Evolutionary conservation across 2,113 vertebrate genomes (phyloP).

Genomic region (Hepsetus odoe): DNA sequence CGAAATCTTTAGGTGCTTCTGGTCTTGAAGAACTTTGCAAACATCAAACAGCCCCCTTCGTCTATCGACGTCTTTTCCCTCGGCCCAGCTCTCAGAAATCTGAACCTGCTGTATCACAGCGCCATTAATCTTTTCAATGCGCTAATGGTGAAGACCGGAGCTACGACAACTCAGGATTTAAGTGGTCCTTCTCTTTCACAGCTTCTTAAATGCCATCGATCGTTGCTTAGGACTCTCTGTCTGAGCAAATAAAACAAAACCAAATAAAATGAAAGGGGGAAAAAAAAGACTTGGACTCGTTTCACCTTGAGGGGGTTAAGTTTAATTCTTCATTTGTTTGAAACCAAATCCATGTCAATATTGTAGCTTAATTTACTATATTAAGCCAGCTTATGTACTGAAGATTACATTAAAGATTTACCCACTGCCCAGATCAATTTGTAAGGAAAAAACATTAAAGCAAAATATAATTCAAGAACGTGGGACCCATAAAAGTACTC

Average conservation of each 20-base stretch:
- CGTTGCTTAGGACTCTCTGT: slow-evolving; percentile 14
- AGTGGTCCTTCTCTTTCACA: slow-evolving; percentile 49
- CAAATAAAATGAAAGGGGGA: background rate
- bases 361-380: background rate
- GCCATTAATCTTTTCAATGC: slow-evolving; percentile 28
- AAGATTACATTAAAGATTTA: background rate
- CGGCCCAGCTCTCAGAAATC: slow-evolving; percentile 6
- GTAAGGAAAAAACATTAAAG: background rate
- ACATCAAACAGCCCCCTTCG: background rate
- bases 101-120: slow-evolving; percentile 23
- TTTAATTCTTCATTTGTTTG: slow-evolving; percentile 47
- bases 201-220: slow-evolving; percentile 42
- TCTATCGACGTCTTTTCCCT: slow-evolving; percentile 23
- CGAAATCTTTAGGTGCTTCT: slow-evolving; percentile 2
- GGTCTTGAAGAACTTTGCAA: background rate
- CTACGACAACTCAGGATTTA: slow-evolving; percentile 40
- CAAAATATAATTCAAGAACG: too few relatives aligned
- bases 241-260: slow-evolving; percentile 34
- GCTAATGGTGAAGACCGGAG: slow-evolving; percentile 36
- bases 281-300: slow-evolving; percentile 26
- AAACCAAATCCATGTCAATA: background rate
- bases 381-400: background rate
- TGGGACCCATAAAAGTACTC: background rate
- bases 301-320: slow-evolving; percentile 49
- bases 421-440: background rate